Evolutionary conservation across 2,888 invertebrate species (phyloP).

Genomic region (Pachliopta kotzebuea): DNA sequence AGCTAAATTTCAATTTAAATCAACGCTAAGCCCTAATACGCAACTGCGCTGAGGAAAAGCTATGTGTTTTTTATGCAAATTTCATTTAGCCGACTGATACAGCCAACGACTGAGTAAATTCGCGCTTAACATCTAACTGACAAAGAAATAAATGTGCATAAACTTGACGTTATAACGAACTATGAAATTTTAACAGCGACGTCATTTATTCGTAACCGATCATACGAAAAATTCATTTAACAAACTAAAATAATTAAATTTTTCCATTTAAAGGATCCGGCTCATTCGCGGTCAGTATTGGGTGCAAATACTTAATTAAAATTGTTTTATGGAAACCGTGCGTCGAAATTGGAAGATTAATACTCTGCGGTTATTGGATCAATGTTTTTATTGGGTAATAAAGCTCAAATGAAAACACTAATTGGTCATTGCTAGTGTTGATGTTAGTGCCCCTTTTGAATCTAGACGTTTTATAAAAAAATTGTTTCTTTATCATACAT

Average conservation of each 20-base stretch:
- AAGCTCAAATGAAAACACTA: constrained; percentile 41
- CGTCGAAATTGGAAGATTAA: constrained; percentile 60
- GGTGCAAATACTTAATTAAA: constrained; percentile 64
- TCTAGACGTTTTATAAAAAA: not conserved
- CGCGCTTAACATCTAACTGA: constrained; percentile 72
- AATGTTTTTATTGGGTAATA: constrained; percentile 53
- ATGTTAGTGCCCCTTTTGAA: constrained; percentile 7
- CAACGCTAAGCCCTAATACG: constrained; percentile 34
- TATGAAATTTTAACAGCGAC: constrained; percentile 43
- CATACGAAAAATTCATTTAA: constrained; percentile 27
- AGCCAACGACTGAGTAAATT: constrained; percentile 68
- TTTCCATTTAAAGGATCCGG: constrained; percentile 49
- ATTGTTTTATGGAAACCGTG: constrained; percentile 59
- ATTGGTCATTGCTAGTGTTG: constrained; percentile 36
- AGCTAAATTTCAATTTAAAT: constrained; percentile 32
- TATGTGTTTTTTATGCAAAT: constrained; percentile 73
- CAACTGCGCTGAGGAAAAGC: constrained; percentile 39
- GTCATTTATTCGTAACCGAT: not conserved
- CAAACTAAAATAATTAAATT: constrained; percentile 54
- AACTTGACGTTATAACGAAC: constrained; percentile 55
- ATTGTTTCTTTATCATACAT: no score
- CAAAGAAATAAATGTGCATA: constrained; percentile 68
- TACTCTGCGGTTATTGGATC: constrained; percentile 63
- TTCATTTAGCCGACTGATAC: constrained; percentile 68
- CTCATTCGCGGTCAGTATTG: constrained; percentile 43